Evolutionary conservation across 2,888 invertebrate species (phyloP).

Genomic region (Polyommatus icarus): DNA sequence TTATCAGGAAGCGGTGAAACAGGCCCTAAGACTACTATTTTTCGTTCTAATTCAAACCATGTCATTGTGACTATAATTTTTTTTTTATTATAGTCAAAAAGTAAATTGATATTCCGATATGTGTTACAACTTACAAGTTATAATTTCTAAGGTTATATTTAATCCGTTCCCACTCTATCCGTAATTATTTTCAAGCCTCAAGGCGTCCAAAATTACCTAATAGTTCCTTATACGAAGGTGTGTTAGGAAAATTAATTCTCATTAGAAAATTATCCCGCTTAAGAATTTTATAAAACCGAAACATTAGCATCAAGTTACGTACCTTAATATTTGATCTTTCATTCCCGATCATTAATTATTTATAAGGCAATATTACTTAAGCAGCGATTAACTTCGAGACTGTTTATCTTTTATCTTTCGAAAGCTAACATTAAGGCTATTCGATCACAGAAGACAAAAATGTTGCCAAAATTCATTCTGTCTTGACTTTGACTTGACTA

Average conservation of each 20-base stretch:
- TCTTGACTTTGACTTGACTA: too few species aligned
- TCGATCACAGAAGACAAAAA: conserved; percentile 22
- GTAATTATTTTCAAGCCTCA: too few species aligned
- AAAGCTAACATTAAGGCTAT: neutral
- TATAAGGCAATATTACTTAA: conserved; percentile 22
- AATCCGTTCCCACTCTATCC: too few species aligned
- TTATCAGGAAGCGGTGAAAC: too few species aligned
- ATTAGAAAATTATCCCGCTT: neutral
- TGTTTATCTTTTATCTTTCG: conserved; percentile 16
- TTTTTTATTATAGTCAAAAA: too few species aligned
- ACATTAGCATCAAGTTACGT: neutral
- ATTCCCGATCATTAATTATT: conserved; percentile 10
- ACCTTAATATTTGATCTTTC: conserved; percentile 3
- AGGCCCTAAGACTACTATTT: too few species aligned
- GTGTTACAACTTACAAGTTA: too few species aligned
- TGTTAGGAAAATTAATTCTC: neutral
- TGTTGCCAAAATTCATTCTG: too few species aligned
- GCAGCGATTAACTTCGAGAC: conserved; percentile 13
- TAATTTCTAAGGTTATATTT: too few species aligned
- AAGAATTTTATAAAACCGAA: neutral
- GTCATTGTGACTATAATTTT: too few species aligned
- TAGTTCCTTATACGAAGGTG: neutral
- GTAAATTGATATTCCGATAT: too few species aligned
- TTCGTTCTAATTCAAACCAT: too few species aligned
- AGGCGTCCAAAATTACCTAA: neutral